Evolutionary conservation across 2,113 vertebrate species (phyloP).

Genomic region (Bubalus kerabau): DNA sequence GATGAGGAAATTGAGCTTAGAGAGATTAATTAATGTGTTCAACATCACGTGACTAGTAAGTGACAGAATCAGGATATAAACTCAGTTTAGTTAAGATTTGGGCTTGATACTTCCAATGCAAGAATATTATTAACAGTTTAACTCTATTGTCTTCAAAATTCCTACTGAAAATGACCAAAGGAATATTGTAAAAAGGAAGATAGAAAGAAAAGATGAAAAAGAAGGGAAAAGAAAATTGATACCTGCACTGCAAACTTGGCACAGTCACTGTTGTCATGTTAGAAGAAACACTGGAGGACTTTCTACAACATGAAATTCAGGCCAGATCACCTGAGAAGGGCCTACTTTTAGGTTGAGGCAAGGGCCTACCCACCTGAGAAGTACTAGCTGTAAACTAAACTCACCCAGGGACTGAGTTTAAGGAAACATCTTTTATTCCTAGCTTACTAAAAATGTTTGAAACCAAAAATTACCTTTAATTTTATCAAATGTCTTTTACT

Average conservation of each 20-base stretch:
- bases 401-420: neutral
- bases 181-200: neutral
- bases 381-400: neutral
- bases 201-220: neutral
- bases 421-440: constrained; percentile 16
- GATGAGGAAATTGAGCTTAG: neutral
- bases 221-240: neutral
- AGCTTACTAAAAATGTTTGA: constrained; percentile 38
- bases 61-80: neutral
- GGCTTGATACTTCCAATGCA: neutral
- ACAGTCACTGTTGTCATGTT: neutral
- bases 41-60: neutral
- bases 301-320: constrained; percentile 11
- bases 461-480: constrained; percentile 30
- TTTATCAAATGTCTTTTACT: constrained; percentile 20
- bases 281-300: neutral
- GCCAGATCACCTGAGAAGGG: neutral
- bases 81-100: constrained; percentile 20
- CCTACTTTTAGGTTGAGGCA: neutral
- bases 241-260: neutral
- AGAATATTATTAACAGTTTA: neutral
- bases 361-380: neutral
- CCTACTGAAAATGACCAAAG: neutral
- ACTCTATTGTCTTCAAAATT: constrained; percentile 22
- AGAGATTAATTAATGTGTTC: neutral